These are phyloP conservation scores for Ostrea denselamellosa DNA, from an alignment of 1,140 invertebrate species.

Conservation along the genomic window DNA sequence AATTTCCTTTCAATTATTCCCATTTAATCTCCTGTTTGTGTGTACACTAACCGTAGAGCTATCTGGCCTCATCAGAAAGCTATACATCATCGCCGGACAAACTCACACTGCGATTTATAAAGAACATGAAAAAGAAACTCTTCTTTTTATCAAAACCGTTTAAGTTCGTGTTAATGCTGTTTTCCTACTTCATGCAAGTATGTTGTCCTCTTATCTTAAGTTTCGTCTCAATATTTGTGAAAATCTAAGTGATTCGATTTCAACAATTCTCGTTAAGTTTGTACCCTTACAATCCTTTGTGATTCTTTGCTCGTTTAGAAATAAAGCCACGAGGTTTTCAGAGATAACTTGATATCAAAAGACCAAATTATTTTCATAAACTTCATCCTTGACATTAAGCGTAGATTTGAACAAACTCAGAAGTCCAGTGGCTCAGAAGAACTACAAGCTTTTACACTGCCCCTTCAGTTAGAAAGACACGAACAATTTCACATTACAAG, in stretches of 20 bases:
- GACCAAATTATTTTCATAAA: constrained; percentile 12
- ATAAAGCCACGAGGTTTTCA: constrained; percentile 16
- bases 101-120: constrained; percentile 22
- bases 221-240: constrained; percentile 50
- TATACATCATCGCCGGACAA: constrained; percentile 30
- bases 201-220: constrained; percentile 45
- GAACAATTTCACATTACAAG: too few species aligned
- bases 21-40: constrained; percentile 38
- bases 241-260: constrained; percentile 53
- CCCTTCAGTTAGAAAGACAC: too few species aligned
- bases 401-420: neutral
- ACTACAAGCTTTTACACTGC: neutral
- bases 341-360: constrained; percentile 17
- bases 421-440: neutral
- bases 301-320: neutral
- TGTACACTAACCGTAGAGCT: constrained; percentile 20
- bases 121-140: constrained; percentile 30
- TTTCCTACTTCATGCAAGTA: constrained; percentile 32
- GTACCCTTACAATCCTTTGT: constrained; percentile 41
- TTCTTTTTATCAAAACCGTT: constrained; percentile 24
- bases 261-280: constrained; percentile 48
- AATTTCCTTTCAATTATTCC: constrained; percentile 17
- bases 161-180: constrained; percentile 37
- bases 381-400: constrained; percentile 19
- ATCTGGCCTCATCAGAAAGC: constrained; percentile 19